Conservation (phyloP, 2,113 vertebrate species). For the Pampusana beccarii region DNA sequence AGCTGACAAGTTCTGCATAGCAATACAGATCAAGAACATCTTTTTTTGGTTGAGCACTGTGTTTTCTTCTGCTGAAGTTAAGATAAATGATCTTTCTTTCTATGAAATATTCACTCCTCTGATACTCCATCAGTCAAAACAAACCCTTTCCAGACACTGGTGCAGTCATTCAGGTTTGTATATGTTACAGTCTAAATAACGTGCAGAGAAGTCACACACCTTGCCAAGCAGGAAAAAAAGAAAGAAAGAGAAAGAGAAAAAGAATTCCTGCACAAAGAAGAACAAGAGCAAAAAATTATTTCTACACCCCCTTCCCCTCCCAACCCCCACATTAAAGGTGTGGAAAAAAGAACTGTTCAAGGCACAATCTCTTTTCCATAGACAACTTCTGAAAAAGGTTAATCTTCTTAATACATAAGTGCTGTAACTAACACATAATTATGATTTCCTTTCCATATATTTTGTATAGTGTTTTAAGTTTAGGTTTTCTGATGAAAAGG, state of each 20-base stretch:
- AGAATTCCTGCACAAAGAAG: neutral
- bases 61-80: neutral
- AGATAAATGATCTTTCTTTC: neutral
- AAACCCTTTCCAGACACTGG: neutral
- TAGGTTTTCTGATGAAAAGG: slow-evolving; percentile 8
- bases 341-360: neutral
- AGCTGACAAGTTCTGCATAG: neutral
- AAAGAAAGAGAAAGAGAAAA: neutral
- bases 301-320: fast-evolving
- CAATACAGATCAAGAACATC: neutral
- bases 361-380: neutral
- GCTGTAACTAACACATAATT: neutral
- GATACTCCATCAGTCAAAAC: neutral
- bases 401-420: neutral
- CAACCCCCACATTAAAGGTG: neutral
- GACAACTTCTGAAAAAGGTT: neutral
- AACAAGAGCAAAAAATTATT: neutral
- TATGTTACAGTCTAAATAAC: neutral
- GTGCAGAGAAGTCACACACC: neutral
- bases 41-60: neutral
- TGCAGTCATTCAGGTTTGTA: neutral
- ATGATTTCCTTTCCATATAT: neutral
- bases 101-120: neutral
- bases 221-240: neutral
- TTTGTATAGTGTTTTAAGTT: neutral